These are phyloP conservation scores for Cepaea hortensis DNA, from an alignment of 2,888 invertebrate species.

Conservation along the genomic window DNA sequence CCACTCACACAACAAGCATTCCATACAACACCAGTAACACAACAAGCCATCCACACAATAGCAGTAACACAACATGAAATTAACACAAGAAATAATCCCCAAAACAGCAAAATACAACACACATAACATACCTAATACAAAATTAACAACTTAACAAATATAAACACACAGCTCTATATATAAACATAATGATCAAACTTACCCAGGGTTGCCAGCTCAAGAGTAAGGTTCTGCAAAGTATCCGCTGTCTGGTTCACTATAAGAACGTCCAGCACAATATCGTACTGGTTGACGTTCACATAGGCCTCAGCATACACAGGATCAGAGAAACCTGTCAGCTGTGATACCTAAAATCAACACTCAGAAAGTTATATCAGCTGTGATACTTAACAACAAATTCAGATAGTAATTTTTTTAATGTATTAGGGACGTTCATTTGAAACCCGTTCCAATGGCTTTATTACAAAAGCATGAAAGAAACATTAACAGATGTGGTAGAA, in stretches of 20 bases:
- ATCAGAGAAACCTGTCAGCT: conserved; percentile 98
- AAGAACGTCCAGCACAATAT: conserved; percentile 97
- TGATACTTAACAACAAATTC: neutral
- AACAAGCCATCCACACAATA: too few relatives aligned
- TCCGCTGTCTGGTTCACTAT: conserved; percentile 95
- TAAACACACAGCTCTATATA: neutral
- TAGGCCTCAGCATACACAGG: conserved; percentile 99
- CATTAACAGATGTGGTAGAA: too few relatives aligned
- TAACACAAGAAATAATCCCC: neutral
- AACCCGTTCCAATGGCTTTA: too few relatives aligned
- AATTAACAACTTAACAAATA: neutral
- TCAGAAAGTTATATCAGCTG: neutral
- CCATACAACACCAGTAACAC: too few relatives aligned
- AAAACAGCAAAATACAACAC: neutral
- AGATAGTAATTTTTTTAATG: too few relatives aligned
- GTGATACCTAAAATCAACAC: conserved; percentile 82
- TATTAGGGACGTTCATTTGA: too few relatives aligned
- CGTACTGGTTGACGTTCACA: conserved; percentile 92
- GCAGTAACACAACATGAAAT: neutral
- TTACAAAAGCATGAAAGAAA: too few relatives aligned
- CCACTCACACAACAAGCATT: too few relatives aligned
- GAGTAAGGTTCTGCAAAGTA: conserved; percentile 96
- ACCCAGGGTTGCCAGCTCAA: conserved; percentile 95
- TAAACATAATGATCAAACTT: conserved; percentile 44
- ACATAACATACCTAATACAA: neutral